phyloP scores from a whole-genome alignment of 1,140 invertebrate species.

The Dreissena rostriformis region DNA sequence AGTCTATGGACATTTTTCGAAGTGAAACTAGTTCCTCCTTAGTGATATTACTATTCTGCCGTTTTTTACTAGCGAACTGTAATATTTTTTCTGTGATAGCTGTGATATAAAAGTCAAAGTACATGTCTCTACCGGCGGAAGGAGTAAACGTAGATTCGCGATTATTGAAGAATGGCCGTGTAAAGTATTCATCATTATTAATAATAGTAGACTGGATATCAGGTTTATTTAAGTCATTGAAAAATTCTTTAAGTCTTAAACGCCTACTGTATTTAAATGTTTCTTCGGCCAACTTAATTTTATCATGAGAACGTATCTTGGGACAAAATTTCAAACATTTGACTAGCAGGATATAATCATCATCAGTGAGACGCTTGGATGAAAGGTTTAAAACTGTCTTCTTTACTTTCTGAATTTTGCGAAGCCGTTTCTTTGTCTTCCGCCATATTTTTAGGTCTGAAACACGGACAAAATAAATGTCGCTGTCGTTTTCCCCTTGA shows the following conservation, averaged over 20 bases:
- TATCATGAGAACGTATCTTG: constrained; percentile 15
- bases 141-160: constrained; percentile 26
- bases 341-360: constrained; percentile 27
- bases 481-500: background rate
- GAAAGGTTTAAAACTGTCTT: constrained; percentile 36
- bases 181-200: background rate
- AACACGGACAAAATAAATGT: constrained; percentile 7
- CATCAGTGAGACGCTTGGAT: background rate
- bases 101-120: constrained; percentile 36
- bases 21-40: background rate
- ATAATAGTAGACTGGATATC: background rate
- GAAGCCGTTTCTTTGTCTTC: constrained; percentile 10
- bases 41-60: constrained; percentile 2
- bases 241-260: constrained; percentile 35
- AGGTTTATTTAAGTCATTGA: background rate
- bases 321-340: constrained; percentile 37
- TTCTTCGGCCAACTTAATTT: constrained; percentile 38
- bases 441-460: background rate
- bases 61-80: background rate
- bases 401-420: constrained; percentile 26
- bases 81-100: too few species aligned
- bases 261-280: constrained; percentile 13
- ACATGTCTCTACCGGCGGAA: constrained; percentile 5
- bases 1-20: background rate
- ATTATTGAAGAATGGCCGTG: constrained; percentile 16